phyloP scores from a whole-genome alignment of 2,797 vertebrate genomes.

The Rhabdophis nuchalis region DNA sequence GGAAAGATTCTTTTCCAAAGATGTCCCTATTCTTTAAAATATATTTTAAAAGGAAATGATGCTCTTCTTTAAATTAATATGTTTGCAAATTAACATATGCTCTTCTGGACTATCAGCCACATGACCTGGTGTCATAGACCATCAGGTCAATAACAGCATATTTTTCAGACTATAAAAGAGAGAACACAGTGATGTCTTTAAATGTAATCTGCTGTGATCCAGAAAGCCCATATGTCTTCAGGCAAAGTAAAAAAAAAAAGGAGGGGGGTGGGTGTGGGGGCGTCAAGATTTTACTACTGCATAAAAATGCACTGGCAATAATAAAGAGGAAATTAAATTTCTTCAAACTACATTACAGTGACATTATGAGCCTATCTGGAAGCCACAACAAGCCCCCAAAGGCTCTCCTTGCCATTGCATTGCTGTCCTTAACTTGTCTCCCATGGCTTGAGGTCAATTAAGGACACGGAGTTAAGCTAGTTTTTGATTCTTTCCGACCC shows the following conservation, averaged over 20 bases:
- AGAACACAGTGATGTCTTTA: slow-evolving; percentile 35
- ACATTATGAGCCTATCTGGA: not conserved
- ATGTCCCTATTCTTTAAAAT: slow-evolving; percentile 37
- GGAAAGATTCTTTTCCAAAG: slow-evolving; percentile 41
- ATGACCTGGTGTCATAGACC: slow-evolving; percentile 1
- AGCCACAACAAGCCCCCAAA: slow-evolving; percentile 15
- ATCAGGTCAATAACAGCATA: slow-evolving; percentile 42
- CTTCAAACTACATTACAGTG: not conserved
- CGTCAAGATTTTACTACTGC: slow-evolving; percentile 22
- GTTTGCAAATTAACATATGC: not conserved
- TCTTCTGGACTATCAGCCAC: not conserved
- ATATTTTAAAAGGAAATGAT: slow-evolving; percentile 35
- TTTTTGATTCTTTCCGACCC: not conserved
- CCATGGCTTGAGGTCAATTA: not conserved
- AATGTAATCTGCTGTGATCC: slow-evolving; percentile 25
- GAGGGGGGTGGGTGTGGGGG: not conserved
- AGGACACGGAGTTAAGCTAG: not conserved
- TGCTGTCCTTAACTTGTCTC: slow-evolving; percentile 15
- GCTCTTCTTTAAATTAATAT: slow-evolving; percentile 31
- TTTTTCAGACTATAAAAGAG: slow-evolving; percentile 41
- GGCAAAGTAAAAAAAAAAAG: not conserved
- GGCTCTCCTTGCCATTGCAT: not conserved
- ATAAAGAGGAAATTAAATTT: slow-evolving; percentile 26
- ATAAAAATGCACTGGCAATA: slow-evolving; percentile 19
- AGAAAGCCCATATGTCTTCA: slow-evolving; percentile 8